Conservation (phyloP, 2,888 invertebrate species). For the Latrodectus elegans region DNA sequence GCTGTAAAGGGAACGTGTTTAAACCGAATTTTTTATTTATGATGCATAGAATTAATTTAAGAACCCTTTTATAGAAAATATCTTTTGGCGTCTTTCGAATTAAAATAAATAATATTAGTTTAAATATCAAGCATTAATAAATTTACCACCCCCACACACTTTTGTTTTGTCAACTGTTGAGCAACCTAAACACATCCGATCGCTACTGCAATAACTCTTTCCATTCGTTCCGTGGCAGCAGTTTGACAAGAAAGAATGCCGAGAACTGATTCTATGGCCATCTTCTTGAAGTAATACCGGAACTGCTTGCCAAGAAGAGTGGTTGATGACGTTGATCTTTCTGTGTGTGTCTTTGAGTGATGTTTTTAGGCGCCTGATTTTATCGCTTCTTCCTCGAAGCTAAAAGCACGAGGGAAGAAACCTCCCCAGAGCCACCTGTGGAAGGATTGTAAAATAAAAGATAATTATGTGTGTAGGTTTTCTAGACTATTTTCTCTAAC, state of each 20-base stretch:
- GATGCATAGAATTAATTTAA: too few relatives aligned
- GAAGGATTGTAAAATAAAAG: not conserved
- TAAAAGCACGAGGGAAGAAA: not conserved
- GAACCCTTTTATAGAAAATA: too few relatives aligned
- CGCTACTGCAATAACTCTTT: not conserved
- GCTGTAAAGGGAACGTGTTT: too few relatives aligned
- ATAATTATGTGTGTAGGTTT: too few relatives aligned
- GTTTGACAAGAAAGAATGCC: not conserved
- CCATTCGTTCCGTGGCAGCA: not conserved
- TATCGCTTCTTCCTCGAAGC: slow-evolving; percentile 30
- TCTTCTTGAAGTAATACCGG: slow-evolving; percentile 9
- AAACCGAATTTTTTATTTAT: too few relatives aligned
- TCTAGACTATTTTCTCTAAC: too few relatives aligned
- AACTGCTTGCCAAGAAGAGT: slow-evolving; percentile 41
- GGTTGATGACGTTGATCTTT: slow-evolving; percentile 21
- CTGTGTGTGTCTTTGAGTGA: not conserved
- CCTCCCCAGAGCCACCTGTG: slow-evolving; percentile 33
- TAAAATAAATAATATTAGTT: too few relatives aligned
- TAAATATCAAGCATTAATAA: too few relatives aligned
- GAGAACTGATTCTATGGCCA: not conserved
- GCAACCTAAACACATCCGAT: not conserved
- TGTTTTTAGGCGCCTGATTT: slow-evolving; percentile 49
- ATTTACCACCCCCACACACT: too few relatives aligned
- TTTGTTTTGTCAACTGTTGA: not conserved
- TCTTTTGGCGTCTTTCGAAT: too few relatives aligned